Evolutionary conservation across 2,888 invertebrate genomes (phyloP).

Genomic region (Biston betularia): DNA sequence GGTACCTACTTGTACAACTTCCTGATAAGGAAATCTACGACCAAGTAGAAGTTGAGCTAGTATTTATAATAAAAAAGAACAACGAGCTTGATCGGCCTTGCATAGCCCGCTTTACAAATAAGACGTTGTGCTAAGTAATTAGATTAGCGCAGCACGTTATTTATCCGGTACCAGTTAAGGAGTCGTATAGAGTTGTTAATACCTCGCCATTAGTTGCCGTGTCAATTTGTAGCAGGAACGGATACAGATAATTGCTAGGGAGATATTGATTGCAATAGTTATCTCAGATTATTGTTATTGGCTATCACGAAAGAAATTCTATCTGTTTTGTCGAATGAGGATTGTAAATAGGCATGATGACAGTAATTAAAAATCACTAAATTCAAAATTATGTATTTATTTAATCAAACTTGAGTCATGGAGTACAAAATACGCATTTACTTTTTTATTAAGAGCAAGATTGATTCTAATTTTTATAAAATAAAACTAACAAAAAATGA

Average conservation of each 20-base stretch:
- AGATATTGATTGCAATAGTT: conserved; percentile 51
- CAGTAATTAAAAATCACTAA: no score
- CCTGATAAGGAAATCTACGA: no score
- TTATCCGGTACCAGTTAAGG: conserved; percentile 53
- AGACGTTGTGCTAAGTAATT: conserved; percentile 84
- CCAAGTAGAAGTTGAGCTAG: no score
- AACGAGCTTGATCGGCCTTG: conserved; percentile 9
- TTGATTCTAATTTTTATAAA: no score
- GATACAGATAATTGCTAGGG: conserved; percentile 61
- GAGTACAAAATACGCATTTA: no score
- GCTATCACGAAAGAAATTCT: conserved; percentile 31
- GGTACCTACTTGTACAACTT: no score
- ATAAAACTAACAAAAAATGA: no score
- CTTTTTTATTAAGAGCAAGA: no score
- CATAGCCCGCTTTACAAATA: conserved; percentile 63
- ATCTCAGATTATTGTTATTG: conserved; percentile 30
- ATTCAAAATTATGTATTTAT: no score
- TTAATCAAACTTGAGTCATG: no score
- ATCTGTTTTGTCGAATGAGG: conserved; percentile 23
- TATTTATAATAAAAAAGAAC: conserved; percentile 20
- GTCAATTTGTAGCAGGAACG: conserved; percentile 62
- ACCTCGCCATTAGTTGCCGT: conserved; percentile 56
- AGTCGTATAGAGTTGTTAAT: conserved; percentile 61
- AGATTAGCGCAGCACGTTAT: conserved; percentile 79
- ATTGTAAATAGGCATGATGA: background rate